Percentiles rank a stretch among this genome's conserved stretches.
Evolutionary conservation across 1,140 invertebrate species (phyloP).

Genomic region (Heterodera carotae): DNA sequence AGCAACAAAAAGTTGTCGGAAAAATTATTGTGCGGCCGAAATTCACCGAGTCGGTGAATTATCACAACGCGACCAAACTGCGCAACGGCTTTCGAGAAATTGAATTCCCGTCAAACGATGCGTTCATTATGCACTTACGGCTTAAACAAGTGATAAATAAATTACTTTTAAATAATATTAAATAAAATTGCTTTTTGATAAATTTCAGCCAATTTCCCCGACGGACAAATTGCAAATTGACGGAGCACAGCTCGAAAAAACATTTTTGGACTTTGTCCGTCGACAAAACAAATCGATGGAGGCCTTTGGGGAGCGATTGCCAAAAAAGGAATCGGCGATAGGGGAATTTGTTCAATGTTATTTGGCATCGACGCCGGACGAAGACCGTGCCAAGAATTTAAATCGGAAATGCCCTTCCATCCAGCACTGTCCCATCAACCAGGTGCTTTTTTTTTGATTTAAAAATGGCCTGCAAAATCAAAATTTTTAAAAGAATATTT

Average conservation of each 20-base stretch:
- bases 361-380: background rate
- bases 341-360: background rate
- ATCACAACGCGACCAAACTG: background rate
- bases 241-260: background rate
- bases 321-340: background rate
- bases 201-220: background rate
- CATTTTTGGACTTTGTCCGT: background rate
- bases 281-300: background rate
- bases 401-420: background rate
- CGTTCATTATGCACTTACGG: background rate
- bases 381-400: background rate
- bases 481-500: too few species aligned
- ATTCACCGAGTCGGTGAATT: conserved; percentile 6
- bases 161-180: background rate
- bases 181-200: background rate
- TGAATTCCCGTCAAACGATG: background rate
- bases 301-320: background rate
- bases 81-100: background rate
- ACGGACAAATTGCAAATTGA: background rate
- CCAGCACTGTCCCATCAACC: background rate
- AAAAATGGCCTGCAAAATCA: too few species aligned
- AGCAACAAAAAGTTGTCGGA: background rate
- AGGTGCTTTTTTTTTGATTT: background rate
- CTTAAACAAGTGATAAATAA: background rate
- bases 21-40: conserved; percentile 2